Evolutionary conservation across 1,140 invertebrate genomes (phyloP).

Genomic region (Drosophila malerkotliana): DNA sequence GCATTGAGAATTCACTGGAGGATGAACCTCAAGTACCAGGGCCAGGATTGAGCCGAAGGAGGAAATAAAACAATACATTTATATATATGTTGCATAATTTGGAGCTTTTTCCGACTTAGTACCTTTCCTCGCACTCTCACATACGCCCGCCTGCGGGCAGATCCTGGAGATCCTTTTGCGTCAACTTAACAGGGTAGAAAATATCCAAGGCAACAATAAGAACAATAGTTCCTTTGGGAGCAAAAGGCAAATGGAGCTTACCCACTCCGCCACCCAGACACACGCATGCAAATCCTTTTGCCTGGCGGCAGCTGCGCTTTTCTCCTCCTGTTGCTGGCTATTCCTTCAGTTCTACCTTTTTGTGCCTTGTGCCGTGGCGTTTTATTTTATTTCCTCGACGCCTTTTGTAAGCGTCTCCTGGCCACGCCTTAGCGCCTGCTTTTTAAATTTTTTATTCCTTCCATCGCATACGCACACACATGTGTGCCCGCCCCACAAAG

Average conservation of each 20-base stretch:
- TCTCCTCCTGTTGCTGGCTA: conserved; percentile 29
- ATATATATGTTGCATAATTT: conserved; percentile 75
- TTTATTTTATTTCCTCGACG: conserved; percentile 76
- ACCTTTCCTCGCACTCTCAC: conserved; percentile 64
- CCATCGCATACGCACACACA: conserved; percentile 20
- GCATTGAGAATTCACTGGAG: background rate
- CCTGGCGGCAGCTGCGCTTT: conserved; percentile 63
- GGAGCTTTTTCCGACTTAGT: conserved; percentile 81
- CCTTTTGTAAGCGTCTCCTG: conserved; percentile 76
- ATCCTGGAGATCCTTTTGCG: conserved; percentile 78
- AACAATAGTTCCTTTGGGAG: conserved; percentile 80
- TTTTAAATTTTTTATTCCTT: conserved; percentile 66
- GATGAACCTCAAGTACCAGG: conserved; percentile 8
- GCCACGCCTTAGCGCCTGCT: conserved; percentile 50
- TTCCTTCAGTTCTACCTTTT: conserved; percentile 38
- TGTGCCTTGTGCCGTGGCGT: conserved; percentile 68
- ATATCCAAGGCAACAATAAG: conserved; percentile 82
- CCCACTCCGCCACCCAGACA: conserved; percentile 22
- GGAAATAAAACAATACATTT: conserved; percentile 75
- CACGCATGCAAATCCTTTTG: conserved; percentile 80
- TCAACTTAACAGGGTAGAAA: conserved; percentile 81
- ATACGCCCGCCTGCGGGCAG: conserved; percentile 42
- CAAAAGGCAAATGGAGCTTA: conserved; percentile 66
- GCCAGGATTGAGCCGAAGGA: conserved; percentile 16
- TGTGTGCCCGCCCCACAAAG: conserved; percentile 6